Evolutionary conservation across 2,797 vertebrate genomes (phyloP), one percentile per base, ranked within the genome.

Genomic region (Danio aesculapii): DNA sequence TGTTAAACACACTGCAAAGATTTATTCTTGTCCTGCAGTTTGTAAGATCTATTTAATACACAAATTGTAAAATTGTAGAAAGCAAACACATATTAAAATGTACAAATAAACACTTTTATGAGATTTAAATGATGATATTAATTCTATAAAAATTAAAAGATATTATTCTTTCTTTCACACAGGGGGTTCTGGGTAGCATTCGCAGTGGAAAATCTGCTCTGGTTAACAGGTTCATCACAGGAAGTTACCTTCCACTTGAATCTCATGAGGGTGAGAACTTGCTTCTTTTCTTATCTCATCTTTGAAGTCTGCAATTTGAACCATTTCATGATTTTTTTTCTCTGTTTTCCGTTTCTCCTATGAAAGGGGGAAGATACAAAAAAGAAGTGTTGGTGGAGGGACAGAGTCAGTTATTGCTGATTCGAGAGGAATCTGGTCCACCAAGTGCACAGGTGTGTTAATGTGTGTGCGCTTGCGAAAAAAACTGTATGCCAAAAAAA

Each of bases 201-300:
- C 95, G 93, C 87, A 99, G 98, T 0, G 97, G 96, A 85, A 98
- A 96, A 89, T 96, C 97, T 0, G 96, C 98, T 0, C 95, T 99
- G 9, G 95, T 99, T 77, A 96, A 98, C 86, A 95, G 96, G 86
- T 99, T 97, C 93, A 95, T 98, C 89, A 98, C 97, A 0, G 97
- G 98, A 82, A 97, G 95, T 84, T 98, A 99, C 47, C 91, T 93
- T 67, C 91, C 95, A 13, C 86, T 95, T 19, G 97, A 98, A 92
- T 96, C 94, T 85, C 90, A 95, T 0, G 97, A 98, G 72, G 96
- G 98, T 98, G 85, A 88, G 89, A 89, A 63, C 13, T 4, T 58
- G 8, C 49, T 63, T 64, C 12, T 69, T 61, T 64, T 30, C 63
- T 68, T 52, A n/a, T 49, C 6, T 52, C 6, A 6, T 10, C 44